Evolutionary conservation across 2,888 invertebrate species (phyloP), one percentile per base, ranked within the genome.

Genomic region (Parapristionchus giblindavisi): DNA sequence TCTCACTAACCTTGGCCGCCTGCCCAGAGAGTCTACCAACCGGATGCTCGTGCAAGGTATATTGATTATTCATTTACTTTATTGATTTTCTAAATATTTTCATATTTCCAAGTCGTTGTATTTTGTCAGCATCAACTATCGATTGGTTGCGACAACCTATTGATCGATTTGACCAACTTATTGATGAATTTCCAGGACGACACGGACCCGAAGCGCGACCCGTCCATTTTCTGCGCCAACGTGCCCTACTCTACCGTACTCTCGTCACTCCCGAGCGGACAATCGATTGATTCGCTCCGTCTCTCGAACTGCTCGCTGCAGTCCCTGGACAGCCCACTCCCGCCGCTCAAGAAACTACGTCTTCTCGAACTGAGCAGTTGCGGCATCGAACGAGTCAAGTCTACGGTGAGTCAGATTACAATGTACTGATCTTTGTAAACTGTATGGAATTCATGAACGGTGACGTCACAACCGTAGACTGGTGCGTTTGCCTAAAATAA

Each of bases 21-120:
- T 40, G 63, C 17, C 43, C 43, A 21, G 21, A 29, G 27, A 43
- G 32, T 43, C 63, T 65, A 43, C 63, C 63, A 27, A 27, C 14
- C 17, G 63, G 63, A 27, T 65, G 63, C 43, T 27, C 29, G 17
- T 65, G 63, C 63, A 65, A 65, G 63, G 63, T 65, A 8, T 48
- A 48, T 48, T 14, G 48, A 14, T 17, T 48, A 48, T 48, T 48
- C 48, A 8, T 14, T 48, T 48, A 14, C 48, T 48, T 17, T 48
- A 17, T 21, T 52, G 52, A 11, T 52, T 52, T 21, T 24, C 52
- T 52, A 52, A 3, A 52, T 48, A 8, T 21, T 5, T 21, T 5
- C 21, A 52, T 52, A 48, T 17, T 8, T 14, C 17, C 11, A 17
- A 8, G 8, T 17, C 52, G 24, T 24, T 3, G 27, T 3, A 8